Conservation (phyloP, 2,113 vertebrate species). For the Salvator merianae region DNA sequence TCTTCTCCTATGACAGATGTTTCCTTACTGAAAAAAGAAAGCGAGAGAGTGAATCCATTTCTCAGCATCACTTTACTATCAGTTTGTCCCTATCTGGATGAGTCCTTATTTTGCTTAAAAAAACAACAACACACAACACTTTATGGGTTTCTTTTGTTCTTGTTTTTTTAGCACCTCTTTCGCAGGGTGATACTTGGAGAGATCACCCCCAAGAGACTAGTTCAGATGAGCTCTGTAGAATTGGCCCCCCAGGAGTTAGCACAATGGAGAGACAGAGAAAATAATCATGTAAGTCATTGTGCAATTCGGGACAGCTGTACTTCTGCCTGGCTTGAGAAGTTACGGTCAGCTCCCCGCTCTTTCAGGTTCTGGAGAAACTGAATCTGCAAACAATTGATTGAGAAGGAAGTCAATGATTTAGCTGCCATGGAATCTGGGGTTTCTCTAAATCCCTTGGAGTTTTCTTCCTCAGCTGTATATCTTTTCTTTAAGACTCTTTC, state of each 20-base stretch:
- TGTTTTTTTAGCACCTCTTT: constrained; percentile 62
- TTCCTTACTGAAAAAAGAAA: no score
- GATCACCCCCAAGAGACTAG: constrained; percentile 58
- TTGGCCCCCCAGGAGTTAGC: constrained; percentile 66
- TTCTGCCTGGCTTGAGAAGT: neutral
- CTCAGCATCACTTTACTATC: no score
- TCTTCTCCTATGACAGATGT: no score
- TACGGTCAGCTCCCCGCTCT: neutral
- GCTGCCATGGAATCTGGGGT: neutral
- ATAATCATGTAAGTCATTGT: constrained; percentile 55
- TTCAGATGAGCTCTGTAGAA: constrained; percentile 64
- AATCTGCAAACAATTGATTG: neutral
- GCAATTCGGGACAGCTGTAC: neutral
- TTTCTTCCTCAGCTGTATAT: neutral
- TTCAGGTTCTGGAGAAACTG: neutral
- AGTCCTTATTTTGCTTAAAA: no score
- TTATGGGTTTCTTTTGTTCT: neutral
- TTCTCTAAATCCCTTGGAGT: neutral
- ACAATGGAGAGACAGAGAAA: constrained; percentile 68
- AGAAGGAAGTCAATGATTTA: neutral
- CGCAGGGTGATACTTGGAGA: constrained; percentile 58
- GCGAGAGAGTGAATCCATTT: no score
- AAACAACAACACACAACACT: no score
- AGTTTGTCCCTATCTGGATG: no score
- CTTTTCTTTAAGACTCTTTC: neutral